Percentiles rank a stretch among this genome's conserved stretches.
phyloP scores from a whole-genome alignment of 2,113 vertebrate species.

The Eptatretus burgeri region DNA sequence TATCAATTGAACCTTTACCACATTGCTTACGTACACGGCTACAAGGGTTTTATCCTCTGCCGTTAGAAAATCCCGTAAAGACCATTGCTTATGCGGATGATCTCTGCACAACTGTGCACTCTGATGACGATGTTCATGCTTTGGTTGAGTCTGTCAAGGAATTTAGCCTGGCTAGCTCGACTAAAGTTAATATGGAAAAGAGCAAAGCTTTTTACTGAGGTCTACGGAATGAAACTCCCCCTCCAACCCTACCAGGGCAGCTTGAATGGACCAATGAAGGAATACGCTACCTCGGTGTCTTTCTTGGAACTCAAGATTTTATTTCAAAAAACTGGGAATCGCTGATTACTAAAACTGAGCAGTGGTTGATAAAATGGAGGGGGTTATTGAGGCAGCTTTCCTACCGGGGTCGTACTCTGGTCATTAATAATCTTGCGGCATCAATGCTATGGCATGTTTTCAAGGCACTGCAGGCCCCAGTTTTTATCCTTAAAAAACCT shows the following conservation, averaged over 20 bases:
- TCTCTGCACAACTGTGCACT: not conserved
- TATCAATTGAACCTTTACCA: not conserved
- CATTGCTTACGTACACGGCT: not conserved
- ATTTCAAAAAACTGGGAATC: not conserved
- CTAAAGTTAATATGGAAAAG: not conserved
- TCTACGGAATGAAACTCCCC: not conserved
- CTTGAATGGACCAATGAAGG: not conserved
- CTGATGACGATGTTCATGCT: not conserved
- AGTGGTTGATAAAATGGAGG: not conserved
- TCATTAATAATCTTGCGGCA: not conserved
- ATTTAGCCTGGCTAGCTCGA: not conserved
- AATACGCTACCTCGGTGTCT: not conserved
- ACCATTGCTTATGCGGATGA: not conserved
- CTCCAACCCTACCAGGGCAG: not conserved
- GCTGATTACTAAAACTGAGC: not conserved
- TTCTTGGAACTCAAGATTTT: not conserved
- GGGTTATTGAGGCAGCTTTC: not conserved
- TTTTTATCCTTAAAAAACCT: not conserved
- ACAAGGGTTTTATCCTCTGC: not conserved
- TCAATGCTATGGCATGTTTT: not conserved
- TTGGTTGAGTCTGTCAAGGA: not conserved
- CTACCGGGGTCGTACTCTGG: not conserved
- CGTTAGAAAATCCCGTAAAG: not conserved
- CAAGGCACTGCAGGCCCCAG: conserved; percentile 2
- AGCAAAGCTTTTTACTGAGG: not conserved